Base-by-base conservation (phyloP, 2,113 vertebrate species). In the Heptranchias perlo region DNA sequence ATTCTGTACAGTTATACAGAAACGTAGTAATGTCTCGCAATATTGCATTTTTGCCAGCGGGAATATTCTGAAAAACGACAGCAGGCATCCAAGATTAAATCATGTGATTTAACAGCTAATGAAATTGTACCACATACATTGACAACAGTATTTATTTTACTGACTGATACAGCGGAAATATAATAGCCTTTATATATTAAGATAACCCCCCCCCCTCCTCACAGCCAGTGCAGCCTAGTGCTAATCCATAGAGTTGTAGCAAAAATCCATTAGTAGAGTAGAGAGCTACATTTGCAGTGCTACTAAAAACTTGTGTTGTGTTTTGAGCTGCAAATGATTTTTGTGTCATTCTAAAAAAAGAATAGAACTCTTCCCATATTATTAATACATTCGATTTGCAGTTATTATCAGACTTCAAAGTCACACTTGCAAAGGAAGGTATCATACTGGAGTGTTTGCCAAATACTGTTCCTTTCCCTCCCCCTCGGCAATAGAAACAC, bases 101-200 rank as follows among this genome's bases (percentile, higher is more conserved):
- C 54, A 58, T 21, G n/a, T 67, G 65, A 95, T 95, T 95, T 49
- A 73, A 52, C 25, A 49, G 21, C 94, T 52, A 49, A 52, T 95
- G 65, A 69, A 69, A 95, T 94, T 95, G 65, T 95, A 52, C 14
- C 65, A 35, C 65, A 95, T 49, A 69, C 47, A 95, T 69, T 73
- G 44, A 49, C 65, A 73, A 31, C 64, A 49, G 65, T 95, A 69
- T 49, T 95, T 95, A 44, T 39, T 94, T 93, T 93, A 44, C 91
- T n/a, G n/a, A 95, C 93, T 47, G 39, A 95, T 13, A 67, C 64
- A 95, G 44, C 10, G 65, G 94, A 69, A 65, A 69, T 69, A 69
- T 67, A 31, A 95, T 49, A 69, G 61, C 47, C 5, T 73, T 95
- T 69, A 8, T 69, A 39, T 49, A 73, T 67, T 95, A 73, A 95